These are phyloP conservation scores for Pseudococcus viburni DNA, from an alignment of 2,888 invertebrate genomes.

Conservation along the genomic window DNA sequence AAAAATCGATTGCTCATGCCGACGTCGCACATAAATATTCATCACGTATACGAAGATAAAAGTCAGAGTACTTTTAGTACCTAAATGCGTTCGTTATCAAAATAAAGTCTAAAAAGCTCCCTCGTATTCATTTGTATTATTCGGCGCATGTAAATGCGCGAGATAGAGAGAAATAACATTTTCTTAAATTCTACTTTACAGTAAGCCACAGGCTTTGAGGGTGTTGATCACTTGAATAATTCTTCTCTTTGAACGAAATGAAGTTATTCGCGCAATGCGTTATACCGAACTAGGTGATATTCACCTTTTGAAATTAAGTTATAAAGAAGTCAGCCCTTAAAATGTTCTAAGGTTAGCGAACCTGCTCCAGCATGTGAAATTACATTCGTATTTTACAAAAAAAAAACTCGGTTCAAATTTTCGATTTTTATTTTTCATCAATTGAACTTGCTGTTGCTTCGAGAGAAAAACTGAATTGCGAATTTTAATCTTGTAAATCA, in stretches of 20 bases:
- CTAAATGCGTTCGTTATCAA: constrained; percentile 56
- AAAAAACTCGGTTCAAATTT: neutral
- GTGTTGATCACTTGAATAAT: constrained; percentile 60
- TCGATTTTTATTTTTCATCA: neutral
- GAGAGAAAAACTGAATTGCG: neutral
- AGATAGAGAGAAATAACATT: constrained; percentile 55
- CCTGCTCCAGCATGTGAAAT: constrained; percentile 21
- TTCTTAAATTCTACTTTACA: constrained; percentile 55
- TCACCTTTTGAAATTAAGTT: constrained; percentile 50
- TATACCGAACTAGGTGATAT: constrained; percentile 44
- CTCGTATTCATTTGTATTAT: constrained; percentile 63
- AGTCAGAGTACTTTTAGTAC: constrained; percentile 23
- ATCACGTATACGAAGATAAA: constrained; percentile 36
- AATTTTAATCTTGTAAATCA: constrained; percentile 29
- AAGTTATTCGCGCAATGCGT: constrained; percentile 51
- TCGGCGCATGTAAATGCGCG: constrained; percentile 48
- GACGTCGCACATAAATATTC: constrained; percentile 24
- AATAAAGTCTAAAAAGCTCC: constrained; percentile 60
- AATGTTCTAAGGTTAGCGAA: constrained; percentile 7
- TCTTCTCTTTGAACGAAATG: constrained; percentile 53
- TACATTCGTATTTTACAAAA: neutral
- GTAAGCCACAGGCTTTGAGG: constrained; percentile 59
- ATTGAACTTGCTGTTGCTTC: neutral
- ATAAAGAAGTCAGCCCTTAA: constrained; percentile 30
- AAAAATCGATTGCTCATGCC: constrained; percentile 27